These are phyloP conservation scores for Troides oblongomaculatus DNA, from an alignment of 2,888 invertebrate genomes.

Conservation along the genomic window DNA sequence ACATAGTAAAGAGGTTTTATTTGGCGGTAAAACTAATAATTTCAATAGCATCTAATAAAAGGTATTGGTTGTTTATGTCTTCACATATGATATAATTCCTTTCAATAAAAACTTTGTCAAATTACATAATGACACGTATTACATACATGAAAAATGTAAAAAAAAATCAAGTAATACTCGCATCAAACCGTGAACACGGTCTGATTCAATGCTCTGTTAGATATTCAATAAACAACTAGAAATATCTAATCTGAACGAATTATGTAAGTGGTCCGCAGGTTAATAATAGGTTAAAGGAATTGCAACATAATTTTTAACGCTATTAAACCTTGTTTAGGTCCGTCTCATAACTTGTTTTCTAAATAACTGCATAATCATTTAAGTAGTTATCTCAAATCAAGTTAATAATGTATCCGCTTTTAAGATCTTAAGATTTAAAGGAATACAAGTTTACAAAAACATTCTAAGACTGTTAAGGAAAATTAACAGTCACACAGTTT, in stretches of 20 bases:
- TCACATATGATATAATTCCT: too few relatives aligned
- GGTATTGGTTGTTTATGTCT: too few relatives aligned
- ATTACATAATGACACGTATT: conserved; percentile 25
- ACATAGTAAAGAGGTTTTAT: too few relatives aligned
- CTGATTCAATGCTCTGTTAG: conserved; percentile 23
- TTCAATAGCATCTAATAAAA: too few relatives aligned
- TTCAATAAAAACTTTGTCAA: not conserved
- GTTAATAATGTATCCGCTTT: not conserved
- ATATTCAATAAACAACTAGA: conserved; percentile 14
- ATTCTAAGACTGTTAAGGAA: too few relatives aligned
- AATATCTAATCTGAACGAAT: conserved; percentile 18
- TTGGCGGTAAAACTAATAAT: too few relatives aligned
- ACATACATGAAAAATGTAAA: conserved; percentile 2
- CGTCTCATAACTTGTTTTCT: not conserved
- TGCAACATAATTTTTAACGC: not conserved
- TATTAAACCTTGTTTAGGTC: not conserved
- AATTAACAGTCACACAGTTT: too few relatives aligned
- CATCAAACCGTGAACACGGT: conserved; percentile 18
- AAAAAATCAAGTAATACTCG: conserved; percentile 15
- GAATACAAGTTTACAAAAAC: not conserved
- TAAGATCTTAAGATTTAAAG: not conserved
- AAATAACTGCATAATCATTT: not conserved
- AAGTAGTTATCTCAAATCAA: not conserved
- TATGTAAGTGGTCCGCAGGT: conserved; percentile 19
- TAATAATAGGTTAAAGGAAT: conserved; percentile 6